Evolutionary conservation across 2,888 invertebrate species (phyloP).

Genomic region (Thymelicus lineola): DNA sequence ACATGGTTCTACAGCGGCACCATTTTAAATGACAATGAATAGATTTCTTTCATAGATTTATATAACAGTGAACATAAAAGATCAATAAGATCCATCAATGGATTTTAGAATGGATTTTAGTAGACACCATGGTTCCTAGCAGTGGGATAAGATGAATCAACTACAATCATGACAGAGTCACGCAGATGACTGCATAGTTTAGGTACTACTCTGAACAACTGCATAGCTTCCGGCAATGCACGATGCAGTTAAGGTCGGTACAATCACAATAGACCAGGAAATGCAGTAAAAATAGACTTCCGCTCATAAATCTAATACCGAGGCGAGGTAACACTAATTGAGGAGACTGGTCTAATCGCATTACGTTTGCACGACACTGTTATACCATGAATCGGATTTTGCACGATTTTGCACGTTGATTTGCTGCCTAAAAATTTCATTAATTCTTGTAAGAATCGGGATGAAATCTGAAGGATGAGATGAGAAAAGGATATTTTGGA

Average conservation of each 20-base stretch:
- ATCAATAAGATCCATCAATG: too few relatives aligned
- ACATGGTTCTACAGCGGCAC: too few relatives aligned
- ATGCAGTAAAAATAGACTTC: conserved; percentile 32
- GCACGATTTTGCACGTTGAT: too few relatives aligned
- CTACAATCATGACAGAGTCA: background rate
- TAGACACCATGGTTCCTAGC: background rate
- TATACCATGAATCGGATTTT: background rate
- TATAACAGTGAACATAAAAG: too few relatives aligned
- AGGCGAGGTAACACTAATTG: conserved; percentile 33
- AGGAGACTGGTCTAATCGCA: conserved; percentile 8
- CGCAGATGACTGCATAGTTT: background rate
- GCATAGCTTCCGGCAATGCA: conserved; percentile 32
- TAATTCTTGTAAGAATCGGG: background rate
- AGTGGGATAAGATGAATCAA: background rate
- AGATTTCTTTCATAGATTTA: too few relatives aligned
- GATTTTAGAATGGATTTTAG: too few relatives aligned
- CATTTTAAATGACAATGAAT: too few relatives aligned
- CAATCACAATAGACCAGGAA: conserved; percentile 30
- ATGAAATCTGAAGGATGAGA: too few relatives aligned
- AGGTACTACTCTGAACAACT: conserved; percentile 1
- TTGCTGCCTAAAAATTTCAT: too few relatives aligned
- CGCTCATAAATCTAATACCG: conserved; percentile 23
- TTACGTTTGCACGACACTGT: background rate
- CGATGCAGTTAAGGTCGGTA: conserved; percentile 30
- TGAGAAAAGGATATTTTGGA: too few relatives aligned